Evolutionary conservation across 1,140 invertebrate species (phyloP), one percentile per base, ranked within the genome.

Genomic region (Saccostrea glomerata): DNA sequence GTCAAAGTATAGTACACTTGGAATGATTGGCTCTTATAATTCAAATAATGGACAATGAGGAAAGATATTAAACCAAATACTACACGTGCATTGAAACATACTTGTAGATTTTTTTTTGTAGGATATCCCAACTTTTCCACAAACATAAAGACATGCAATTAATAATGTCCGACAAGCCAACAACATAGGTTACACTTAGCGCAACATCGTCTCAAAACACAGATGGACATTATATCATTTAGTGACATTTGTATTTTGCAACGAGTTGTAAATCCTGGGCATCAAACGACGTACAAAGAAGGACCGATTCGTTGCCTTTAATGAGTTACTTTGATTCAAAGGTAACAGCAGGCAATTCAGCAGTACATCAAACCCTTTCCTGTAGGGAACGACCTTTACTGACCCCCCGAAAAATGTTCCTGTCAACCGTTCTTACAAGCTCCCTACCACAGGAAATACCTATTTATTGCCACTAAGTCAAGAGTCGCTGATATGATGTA

Each of bases 261-360:
- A 77, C 23, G 25, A 77, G 70, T 30, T 77, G 70, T 77, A 77
- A 77, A 77, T 77, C 25, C 25, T 36, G 30, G 70, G 70, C 25
- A 77, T 77, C 70, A 77, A 77, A 77, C 70, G 30, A 77, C 9
- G 23, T 77, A 77, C 70, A 30, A 30, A 77, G 25, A 36, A 77
- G 66, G 25, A 25, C 70, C 70, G 9, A 36, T 30, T 77, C 15
- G 70, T 30, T 25, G 70, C 70, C 70, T 30, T 36, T 77, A 77
- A 77, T 77, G 70, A 77, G 70, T 36, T 77, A 77, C 70, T 77
- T 36, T 77, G 70, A 77, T 30, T 77, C 70, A 77, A 77, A 77
- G 70, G 70, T 77, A 77, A 77, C 70, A 36, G 70, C 70, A 30
- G 70, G 70, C 30, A 36, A 77, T 77, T 30, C 25, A 36, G 25